phyloP scores from a whole-genome alignment of 2,797 vertebrate genomes.

The Phataginus tricuspis region DNA sequence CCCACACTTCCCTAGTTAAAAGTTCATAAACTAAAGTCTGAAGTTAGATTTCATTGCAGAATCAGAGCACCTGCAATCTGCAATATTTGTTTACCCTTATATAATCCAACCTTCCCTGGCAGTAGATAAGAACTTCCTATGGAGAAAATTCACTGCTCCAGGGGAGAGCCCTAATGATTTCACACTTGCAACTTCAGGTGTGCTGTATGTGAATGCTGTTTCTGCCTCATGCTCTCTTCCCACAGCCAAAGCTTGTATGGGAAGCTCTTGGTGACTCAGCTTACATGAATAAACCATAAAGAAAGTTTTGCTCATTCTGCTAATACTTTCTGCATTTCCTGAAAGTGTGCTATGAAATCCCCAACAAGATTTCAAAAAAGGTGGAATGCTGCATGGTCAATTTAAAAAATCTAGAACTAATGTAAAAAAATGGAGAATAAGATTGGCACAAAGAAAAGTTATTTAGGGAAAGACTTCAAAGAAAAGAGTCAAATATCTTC shows the following conservation, averaged over 20 bases:
- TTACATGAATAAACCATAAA: constrained; percentile 74
- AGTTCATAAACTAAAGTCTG: neutral
- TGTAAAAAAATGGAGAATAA: neutral
- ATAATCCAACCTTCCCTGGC: neutral
- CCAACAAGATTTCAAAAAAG: neutral
- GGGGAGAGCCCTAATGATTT: constrained; percentile 60
- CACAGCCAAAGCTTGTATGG: constrained; percentile 44
- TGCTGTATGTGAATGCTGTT: constrained; percentile 42
- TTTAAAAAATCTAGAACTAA: neutral
- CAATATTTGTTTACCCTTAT: constrained; percentile 7
- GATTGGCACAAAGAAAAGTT: neutral
- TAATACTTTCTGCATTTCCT: neutral
- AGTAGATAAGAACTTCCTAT: constrained; percentile 35
- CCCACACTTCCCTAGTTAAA: neutral
- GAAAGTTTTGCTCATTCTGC: constrained; percentile 44
- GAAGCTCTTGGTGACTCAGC: constrained; percentile 55
- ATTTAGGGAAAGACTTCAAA: constrained; percentile 5
- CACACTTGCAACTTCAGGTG: constrained; percentile 14
- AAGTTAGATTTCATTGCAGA: neutral
- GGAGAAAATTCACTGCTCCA: constrained; percentile 29
- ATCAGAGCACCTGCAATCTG: rapidly evolving
- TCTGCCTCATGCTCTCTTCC: neutral
- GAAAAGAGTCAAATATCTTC: neutral
- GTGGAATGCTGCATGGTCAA: neutral
- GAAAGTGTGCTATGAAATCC: neutral